Base-by-base conservation (phyloP, 2,797 vertebrate species). In the Hapalemur alaotrensis region DNA sequence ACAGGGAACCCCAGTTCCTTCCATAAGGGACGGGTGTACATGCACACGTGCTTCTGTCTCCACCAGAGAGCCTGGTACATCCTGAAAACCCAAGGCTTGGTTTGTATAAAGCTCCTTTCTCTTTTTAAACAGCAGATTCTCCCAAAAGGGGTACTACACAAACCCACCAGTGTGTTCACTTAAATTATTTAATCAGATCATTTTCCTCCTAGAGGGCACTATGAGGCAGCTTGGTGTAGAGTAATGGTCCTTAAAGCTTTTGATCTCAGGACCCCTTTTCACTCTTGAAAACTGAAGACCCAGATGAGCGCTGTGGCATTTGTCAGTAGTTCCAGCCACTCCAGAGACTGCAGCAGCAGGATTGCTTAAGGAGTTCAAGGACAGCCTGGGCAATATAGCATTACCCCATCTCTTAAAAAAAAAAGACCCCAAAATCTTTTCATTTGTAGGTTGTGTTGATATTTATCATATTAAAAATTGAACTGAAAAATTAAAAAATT, bases 401-500 rank as follows among this genome's bases (percentile, higher is more conserved):
- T 67, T 8, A 67, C 32, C 32, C 7, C 18, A 20, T 67, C 32
- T 67, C 63, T 67, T 67, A n/a, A 65, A n/a, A 30, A n/a, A 8
- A 65, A 32, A 32, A 63, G 69, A 52, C 75, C 30, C 22, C 23
- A 9, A 54, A 57, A 70, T 25, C 28, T n/a, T 72, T 72, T 41
- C 67, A 67, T 92, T 57, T 83, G 30, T 30, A 17, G 38, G 15
- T 63, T 54, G n/a, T 83, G 17, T 93, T 52, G 43, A 0, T 88
- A 57, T 61, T 92, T 70, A 7, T 82, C 28, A 1, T 80, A 8
- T 32, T 94, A 48, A 25, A 82, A 32, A 76, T 88, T 73, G 80
- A 96, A 79, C 20, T 50, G 81, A 96, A 73, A 86, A 82, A 30
- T 48, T 73, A 9, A 1, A n/a, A 73, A 73, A 81, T 35, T 35